phyloP scores from a whole-genome alignment of 2,797 vertebrate species.

The Tarsius wallacei region DNA sequence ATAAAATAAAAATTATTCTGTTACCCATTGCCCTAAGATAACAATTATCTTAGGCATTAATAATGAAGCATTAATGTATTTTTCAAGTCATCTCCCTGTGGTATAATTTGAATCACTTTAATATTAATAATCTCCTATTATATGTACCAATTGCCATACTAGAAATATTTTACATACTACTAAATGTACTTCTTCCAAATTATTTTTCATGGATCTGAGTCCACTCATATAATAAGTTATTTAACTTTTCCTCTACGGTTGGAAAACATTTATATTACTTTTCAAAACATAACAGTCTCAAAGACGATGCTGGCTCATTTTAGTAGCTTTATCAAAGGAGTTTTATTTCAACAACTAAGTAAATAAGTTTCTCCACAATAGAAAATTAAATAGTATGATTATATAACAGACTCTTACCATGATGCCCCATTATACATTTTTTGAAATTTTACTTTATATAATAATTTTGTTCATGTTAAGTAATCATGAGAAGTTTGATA shows the following conservation, averaged over 20 bases:
- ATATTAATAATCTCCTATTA: not conserved
- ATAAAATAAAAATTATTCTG: not conserved
- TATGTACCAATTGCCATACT: not conserved
- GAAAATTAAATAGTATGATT: not conserved
- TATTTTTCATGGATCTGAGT: not conserved
- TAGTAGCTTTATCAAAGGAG: not conserved
- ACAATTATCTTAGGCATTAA: not conserved
- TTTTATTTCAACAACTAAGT: not conserved
- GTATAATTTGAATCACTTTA: not conserved
- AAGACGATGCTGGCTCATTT: not conserved
- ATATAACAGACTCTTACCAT: not conserved
- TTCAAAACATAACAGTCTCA: not conserved
- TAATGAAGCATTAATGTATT: not conserved
- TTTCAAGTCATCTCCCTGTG: not conserved
- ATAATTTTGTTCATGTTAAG: not conserved
- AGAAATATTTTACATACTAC: not conserved
- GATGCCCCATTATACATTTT: not conserved
- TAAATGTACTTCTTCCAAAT: not conserved
- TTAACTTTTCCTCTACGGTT: not conserved
- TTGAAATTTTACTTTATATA: not conserved
- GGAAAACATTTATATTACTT: not conserved
- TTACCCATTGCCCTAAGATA: not conserved
- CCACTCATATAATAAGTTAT: not conserved
- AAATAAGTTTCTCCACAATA: not conserved
- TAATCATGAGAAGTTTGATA: not conserved